These are phyloP conservation scores for Colius striatus DNA, from an alignment of 2,113 vertebrate species.

Conservation along the genomic window DNA sequence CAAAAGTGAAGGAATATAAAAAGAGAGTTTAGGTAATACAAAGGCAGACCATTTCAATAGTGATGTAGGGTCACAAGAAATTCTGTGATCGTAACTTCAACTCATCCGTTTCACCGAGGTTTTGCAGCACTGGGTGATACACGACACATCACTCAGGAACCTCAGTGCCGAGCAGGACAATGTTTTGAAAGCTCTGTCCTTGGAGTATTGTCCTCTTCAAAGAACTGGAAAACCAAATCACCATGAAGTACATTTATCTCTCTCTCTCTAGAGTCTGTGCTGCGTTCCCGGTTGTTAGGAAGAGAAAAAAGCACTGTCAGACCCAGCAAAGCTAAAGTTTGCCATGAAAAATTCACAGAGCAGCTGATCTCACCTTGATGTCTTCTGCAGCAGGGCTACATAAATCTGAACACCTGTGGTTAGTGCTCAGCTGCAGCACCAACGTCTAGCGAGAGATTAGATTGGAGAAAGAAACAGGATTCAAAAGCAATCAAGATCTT, in stretches of 20 bases:
- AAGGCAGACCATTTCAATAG: not conserved
- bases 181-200: conserved; percentile 1
- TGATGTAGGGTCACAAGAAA: not conserved
- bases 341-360: not conserved
- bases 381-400: not conserved
- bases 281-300: not conserved
- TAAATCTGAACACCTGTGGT: not conserved
- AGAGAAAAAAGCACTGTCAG: not conserved
- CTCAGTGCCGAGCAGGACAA: not conserved
- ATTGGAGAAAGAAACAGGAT: not conserved
- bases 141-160: not conserved
- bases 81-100: not conserved
- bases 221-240: not conserved
- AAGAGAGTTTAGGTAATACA: not conserved
- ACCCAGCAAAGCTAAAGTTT: not conserved
- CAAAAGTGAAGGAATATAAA: not conserved
- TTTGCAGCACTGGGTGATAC: not conserved
- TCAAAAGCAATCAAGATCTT: not conserved
- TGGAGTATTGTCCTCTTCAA: not conserved
- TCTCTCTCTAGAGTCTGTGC: not conserved
- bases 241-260: not conserved
- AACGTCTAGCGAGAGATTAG: accelerated
- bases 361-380: not conserved
- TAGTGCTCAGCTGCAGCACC: not conserved
- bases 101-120: not conserved